phyloP scores from a whole-genome alignment of 2,113 vertebrate genomes.

The Pterocles orientalis region DNA sequence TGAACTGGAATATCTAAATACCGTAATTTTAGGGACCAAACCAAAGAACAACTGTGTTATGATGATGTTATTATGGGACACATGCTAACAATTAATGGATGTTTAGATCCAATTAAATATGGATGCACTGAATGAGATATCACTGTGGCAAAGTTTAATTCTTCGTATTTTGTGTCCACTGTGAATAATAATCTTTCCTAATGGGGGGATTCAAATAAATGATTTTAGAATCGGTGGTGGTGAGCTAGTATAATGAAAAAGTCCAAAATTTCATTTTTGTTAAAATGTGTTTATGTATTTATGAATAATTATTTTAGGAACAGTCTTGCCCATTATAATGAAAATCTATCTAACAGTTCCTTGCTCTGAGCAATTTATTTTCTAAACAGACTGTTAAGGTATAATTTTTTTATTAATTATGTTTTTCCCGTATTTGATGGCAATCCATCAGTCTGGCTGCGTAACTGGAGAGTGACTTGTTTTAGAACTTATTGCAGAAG shows the following conservation, averaged over 20 bases:
- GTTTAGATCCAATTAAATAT: background rate
- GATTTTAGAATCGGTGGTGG: background rate
- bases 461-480: background rate
- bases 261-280: background rate
- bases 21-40: background rate
- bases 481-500: background rate
- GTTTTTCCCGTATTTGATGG: background rate
- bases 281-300: background rate
- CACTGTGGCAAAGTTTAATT: background rate
- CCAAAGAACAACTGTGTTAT: background rate
- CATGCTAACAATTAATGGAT: background rate
- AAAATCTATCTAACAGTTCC: background rate
- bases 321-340: background rate
- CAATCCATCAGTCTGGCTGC: background rate
- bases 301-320: background rate
- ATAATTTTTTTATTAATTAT: background rate
- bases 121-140: background rate
- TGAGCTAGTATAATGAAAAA: background rate
- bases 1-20: background rate
- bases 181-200: background rate
- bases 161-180: background rate
- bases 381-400: background rate
- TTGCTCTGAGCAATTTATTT: background rate
- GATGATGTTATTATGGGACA: background rate
- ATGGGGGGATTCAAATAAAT: background rate